Evolutionary conservation across 2,888 invertebrate species (phyloP).

Genomic region (Andrena bicolor): DNA sequence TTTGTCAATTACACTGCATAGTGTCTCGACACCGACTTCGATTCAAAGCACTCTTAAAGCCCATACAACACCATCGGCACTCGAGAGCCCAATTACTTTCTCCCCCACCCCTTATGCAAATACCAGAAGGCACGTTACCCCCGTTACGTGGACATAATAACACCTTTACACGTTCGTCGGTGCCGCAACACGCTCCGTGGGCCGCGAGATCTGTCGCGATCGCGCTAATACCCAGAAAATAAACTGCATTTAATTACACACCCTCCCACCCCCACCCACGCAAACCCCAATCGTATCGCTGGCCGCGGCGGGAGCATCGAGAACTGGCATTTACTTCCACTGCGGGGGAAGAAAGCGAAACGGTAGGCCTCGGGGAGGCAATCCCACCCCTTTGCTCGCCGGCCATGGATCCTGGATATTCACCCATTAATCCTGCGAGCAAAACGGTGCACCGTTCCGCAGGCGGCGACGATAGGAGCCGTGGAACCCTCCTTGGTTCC

Average conservation of each 20-base stretch:
- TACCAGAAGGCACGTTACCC: constrained; percentile 1
- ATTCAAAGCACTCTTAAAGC: not conserved
- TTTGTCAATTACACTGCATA: not conserved
- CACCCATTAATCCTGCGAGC: constrained; percentile 75
- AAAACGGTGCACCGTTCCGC: constrained; percentile 72
- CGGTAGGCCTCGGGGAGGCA: constrained; percentile 57
- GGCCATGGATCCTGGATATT: constrained; percentile 64
- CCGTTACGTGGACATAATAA: constrained; percentile 41
- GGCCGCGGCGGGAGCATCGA: constrained; percentile 12
- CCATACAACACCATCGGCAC: not conserved
- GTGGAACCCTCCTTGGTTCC: constrained; percentile 64
- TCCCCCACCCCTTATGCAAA: constrained; percentile 12
- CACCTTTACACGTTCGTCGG: constrained; percentile 27
- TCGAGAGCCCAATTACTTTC: constrained; percentile 16
- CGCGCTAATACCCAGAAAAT: constrained; percentile 49
- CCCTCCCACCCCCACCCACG: not conserved
- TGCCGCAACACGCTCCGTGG: not conserved
- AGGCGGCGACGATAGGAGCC: constrained; percentile 48
- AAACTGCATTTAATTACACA: constrained; percentile 57
- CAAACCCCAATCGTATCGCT: not conserved
- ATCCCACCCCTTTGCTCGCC: constrained; percentile 50
- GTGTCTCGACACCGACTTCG: not conserved
- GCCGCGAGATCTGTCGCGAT: constrained; percentile 29
- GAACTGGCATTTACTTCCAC: constrained; percentile 33
- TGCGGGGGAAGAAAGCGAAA: constrained; percentile 48